Evolutionary conservation across 2,113 vertebrate genomes (phyloP).

Genomic region (Chionodraco myersi): DNA sequence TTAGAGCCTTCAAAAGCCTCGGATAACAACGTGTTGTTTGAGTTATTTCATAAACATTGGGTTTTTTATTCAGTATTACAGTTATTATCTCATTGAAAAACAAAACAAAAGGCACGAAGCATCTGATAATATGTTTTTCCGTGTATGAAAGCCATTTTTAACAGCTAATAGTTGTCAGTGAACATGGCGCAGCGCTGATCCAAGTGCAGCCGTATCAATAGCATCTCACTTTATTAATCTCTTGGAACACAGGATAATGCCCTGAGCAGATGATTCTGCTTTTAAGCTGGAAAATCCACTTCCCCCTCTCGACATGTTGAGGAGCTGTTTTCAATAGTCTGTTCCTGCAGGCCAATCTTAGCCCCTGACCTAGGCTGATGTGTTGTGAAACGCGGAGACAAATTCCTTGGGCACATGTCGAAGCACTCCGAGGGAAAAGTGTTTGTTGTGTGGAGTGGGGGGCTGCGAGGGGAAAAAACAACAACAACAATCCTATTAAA

Average conservation of each 20-base stretch:
- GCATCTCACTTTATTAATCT: constrained; percentile 82
- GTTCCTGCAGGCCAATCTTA: constrained; percentile 82
- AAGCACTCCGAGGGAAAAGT: constrained; percentile 75
- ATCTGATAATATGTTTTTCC: constrained; percentile 7
- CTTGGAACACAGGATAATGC: constrained; percentile 79
- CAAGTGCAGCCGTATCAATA: constrained; percentile 74
- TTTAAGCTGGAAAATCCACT: constrained; percentile 83
- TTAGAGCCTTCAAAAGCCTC: constrained; percentile 32
- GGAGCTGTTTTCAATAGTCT: constrained; percentile 60
- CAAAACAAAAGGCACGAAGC: constrained; percentile 26
- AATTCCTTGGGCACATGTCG: constrained; percentile 77
- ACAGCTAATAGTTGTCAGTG: constrained; percentile 38
- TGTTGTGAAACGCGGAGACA: constrained; percentile 72
- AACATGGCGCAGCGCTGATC: constrained; percentile 58
- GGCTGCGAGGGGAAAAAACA: constrained; percentile 29
- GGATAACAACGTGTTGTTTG: not conserved
- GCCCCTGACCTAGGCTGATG: constrained; percentile 79
- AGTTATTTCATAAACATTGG: not conserved
- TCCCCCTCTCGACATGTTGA: constrained; percentile 63
- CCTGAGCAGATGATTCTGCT: constrained; percentile 78
- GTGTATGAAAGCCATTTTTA: constrained; percentile 26
- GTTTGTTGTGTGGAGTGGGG: constrained; percentile 71
- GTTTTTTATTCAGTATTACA: not conserved
- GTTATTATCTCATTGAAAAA: constrained; percentile 18
- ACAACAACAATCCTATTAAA: constrained; percentile 85